Conservation (phyloP, 1,140 invertebrate species). For the Apis laboriosa region DNA sequence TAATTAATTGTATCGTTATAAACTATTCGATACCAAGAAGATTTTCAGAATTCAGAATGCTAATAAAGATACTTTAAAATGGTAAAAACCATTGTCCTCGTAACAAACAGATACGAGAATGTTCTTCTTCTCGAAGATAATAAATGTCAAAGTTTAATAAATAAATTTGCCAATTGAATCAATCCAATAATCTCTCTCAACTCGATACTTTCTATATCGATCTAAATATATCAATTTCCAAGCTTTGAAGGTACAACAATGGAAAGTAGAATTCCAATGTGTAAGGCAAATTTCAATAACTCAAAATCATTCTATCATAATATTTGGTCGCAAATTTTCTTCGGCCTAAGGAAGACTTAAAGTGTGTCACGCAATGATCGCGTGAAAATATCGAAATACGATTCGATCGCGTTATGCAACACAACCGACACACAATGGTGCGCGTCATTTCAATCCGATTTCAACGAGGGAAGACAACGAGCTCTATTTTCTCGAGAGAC, state of each 20-base stretch:
- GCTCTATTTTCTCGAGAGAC: too few species aligned
- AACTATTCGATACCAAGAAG: neutral
- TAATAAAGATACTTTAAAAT: neutral
- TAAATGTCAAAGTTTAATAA: neutral
- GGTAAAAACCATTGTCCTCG: neutral
- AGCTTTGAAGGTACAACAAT: too few species aligned
- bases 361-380: neutral
- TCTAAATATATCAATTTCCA: too few species aligned
- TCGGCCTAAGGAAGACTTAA: neutral
- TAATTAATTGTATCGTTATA: conserved; percentile 2
- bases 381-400: neutral
- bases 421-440: too few species aligned
- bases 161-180: neutral
- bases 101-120: neutral
- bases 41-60: neutral
- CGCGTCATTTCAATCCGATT: conserved; percentile 23
- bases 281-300: too few species aligned
- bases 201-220: neutral
- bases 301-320: too few species aligned
- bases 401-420: neutral
- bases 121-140: neutral
- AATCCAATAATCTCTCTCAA: neutral
- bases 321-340: neutral
- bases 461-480: conserved; percentile 7
- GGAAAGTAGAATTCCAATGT: too few species aligned